Evolutionary conservation across 2,797 vertebrate genomes (phyloP).

Genomic region (Sebastes variabilis): DNA sequence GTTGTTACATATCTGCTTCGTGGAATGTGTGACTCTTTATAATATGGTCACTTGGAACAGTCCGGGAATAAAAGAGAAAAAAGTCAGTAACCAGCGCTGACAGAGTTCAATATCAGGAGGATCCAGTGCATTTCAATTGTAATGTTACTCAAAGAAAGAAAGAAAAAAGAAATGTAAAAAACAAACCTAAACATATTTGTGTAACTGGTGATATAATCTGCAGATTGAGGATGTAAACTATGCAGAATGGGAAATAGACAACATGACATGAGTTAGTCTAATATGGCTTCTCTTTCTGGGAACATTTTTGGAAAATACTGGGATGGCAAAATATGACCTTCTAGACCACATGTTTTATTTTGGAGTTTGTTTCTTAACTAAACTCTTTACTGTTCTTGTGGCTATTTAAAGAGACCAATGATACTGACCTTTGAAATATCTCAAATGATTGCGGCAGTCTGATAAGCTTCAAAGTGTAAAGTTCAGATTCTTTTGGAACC

Average conservation of each 20-base stretch:
- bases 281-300: background rate
- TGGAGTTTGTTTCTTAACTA: background rate
- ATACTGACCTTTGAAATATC: background rate
- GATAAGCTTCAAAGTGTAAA: background rate
- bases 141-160: background rate
- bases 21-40: background rate
- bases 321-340: background rate
- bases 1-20: background rate
- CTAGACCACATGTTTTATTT: background rate
- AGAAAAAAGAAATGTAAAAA: background rate
- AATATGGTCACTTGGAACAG: background rate
- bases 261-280: background rate
- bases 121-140: background rate
- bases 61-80: background rate
- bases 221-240: background rate
- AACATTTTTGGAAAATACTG: background rate
- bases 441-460: background rate
- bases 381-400: background rate
- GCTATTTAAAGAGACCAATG: background rate
- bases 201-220: background rate
- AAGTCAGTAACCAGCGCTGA: background rate
- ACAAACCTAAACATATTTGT: background rate
- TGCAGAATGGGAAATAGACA: background rate
- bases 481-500: conserved; percentile 6
- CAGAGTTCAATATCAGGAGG: background rate